phyloP scores from a whole-genome alignment of 2,888 invertebrate species.

The Drosophila maculinotata region DNA sequence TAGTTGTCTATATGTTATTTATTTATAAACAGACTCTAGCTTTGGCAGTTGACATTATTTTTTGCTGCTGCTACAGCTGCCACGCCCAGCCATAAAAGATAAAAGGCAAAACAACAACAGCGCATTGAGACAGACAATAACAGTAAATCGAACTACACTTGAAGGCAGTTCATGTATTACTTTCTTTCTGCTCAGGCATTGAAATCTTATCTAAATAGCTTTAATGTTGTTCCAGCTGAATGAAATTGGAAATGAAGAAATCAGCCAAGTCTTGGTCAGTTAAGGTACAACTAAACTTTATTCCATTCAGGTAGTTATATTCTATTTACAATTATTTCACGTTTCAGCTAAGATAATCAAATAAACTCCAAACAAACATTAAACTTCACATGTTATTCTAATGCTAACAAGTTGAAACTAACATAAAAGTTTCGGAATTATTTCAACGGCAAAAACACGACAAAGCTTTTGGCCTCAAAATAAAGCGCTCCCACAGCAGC shows the following conservation, averaged over 20 bases:
- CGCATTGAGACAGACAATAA: conserved; percentile 51
- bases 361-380: conserved; percentile 13
- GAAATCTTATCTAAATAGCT: conserved; percentile 33
- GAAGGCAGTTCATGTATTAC: conserved; percentile 43
- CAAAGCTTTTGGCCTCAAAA: conserved; percentile 23
- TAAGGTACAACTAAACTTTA: not conserved
- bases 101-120: conserved; percentile 36
- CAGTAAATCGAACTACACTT: conserved; percentile 68
- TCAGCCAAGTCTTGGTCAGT: not conserved
- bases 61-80: conserved; percentile 18
- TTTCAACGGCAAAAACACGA: conserved; percentile 12
- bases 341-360: not conserved
- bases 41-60: conserved; percentile 55
- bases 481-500: not conserved
- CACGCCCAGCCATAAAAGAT: conserved; percentile 56
- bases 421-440: conserved; percentile 14
- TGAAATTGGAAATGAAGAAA: not conserved
- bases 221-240: conserved; percentile 13
- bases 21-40: conserved; percentile 54
- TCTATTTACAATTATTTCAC: not conserved
- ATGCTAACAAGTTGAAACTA: conserved; percentile 5
- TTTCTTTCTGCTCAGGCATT: conserved; percentile 7
- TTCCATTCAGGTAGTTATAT: not conserved
- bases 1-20: conserved; percentile 75
- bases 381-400: not conserved